Percentiles rank a stretch among this genome's conserved stretches.
phyloP scores from a whole-genome alignment of 2,888 invertebrate genomes.

The Cremastobaeus sp. region DNA sequence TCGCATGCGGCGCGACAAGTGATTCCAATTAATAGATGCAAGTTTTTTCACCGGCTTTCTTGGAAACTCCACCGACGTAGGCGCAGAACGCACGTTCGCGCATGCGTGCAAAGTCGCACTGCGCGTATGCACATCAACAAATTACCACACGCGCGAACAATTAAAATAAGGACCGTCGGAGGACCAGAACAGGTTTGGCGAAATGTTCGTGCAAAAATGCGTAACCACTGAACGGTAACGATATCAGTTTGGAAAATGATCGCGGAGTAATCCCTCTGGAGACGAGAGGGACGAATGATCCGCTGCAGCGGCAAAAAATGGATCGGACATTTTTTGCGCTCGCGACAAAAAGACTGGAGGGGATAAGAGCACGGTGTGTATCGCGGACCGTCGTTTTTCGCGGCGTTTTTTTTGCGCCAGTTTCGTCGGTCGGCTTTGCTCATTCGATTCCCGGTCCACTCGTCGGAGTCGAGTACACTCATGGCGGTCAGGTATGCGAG shows the following conservation, averaged over 20 bases:
- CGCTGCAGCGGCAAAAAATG: no score
- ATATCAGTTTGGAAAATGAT: background rate
- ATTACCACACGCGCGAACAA: no score
- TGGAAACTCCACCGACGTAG: no score
- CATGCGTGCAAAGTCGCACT: no score
- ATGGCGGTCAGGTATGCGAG: conserved; percentile 76
- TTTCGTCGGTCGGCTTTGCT: conserved; percentile 41
- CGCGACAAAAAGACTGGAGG: conserved; percentile 3
- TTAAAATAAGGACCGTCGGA: conserved; percentile 1
- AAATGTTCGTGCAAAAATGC: conserved; percentile 1
- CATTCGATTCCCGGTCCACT: conserved; percentile 50
- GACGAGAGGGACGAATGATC: no score
- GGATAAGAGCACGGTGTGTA: conserved; percentile 10
- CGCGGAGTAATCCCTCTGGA: no score
- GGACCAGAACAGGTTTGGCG: conserved; percentile 12
- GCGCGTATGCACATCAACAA: no score
- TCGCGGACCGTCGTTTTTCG: conserved; percentile 35
- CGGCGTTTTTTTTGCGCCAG: conserved; percentile 31
- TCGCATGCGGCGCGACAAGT: conserved; percentile 23
- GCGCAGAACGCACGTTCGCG: no score
- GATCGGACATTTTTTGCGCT: no score
- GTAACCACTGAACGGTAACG: background rate
- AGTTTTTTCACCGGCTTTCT: conserved; percentile 14
- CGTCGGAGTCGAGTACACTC: conserved; percentile 65
- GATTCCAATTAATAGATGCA: conserved; percentile 41